Evolutionary conservation across 2,888 invertebrate genomes (phyloP), one percentile per base, ranked within the genome.

Genomic region (Melieria omissa): DNA sequence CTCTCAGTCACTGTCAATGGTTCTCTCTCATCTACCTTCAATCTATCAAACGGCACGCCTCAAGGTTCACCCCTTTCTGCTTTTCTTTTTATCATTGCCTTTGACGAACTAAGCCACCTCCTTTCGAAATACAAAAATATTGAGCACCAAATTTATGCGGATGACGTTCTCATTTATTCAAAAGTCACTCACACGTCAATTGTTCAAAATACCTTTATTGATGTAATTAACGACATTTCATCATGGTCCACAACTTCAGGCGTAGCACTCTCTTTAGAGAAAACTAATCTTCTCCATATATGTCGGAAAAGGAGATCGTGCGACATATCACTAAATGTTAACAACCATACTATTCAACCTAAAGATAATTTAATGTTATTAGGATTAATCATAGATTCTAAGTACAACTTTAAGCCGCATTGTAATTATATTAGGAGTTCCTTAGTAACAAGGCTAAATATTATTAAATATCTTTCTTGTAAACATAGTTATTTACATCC

Each of bases 51-150:
- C 6, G n/a, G 61, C 29, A 52, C 41, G n/a, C 52, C 65, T 16
- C 41, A 65, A 41, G 64, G 64, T 16, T 64, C 64, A n/a, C 64
- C 64, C 10, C 64, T 64, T 5, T 64, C 64, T 6, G 41, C 12
- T 44, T 14, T 65, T 9, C 55, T 65, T 6, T 55, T 65, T 29
- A 16, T 16, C 7, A 65, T 57, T n/a, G 54, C 65, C 3, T 55
- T 65, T 29, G 44, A 65, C 4, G 65, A 65, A 12, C n/a, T 65
- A 42, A 65, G 65, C 41, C 9, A 29, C 12, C 4, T 65, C 3
- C 44, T 55, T 14, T 65, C 65, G 5, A 16, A 44, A 4, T 45
- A 14, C 10, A 42, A 7, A 42, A 54, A 65, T 16, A 52, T 54
- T 7, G 16, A 57, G 3, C 16, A 65, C 45, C 54, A 47, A 54